Percentiles rank a stretch among this genome's conserved stretches.
phyloP scores from a whole-genome alignment of 2,888 invertebrate species.

The Eulithis testata region DNA sequence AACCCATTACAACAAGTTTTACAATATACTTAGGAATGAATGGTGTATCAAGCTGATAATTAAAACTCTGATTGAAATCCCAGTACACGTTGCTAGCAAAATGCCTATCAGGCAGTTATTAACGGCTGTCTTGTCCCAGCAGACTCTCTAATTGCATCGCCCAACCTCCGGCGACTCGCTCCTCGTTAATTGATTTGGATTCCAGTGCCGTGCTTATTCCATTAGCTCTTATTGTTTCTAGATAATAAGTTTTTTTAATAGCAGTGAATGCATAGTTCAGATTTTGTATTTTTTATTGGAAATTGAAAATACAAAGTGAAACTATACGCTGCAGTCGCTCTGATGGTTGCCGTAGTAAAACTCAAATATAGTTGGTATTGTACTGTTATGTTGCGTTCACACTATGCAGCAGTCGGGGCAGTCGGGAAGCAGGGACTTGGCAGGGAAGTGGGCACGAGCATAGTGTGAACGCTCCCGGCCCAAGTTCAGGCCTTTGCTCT shows the following conservation, averaged over 20 bases:
- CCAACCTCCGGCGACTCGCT: constrained; percentile 70
- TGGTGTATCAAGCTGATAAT: constrained; percentile 12
- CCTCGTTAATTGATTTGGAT: constrained; percentile 75
- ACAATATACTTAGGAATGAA: neutral
- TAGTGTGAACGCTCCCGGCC: too few relatives aligned
- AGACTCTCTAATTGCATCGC: constrained; percentile 68
- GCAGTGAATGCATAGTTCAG: neutral
- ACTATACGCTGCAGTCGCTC: too few relatives aligned
- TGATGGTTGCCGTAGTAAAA: too few relatives aligned
- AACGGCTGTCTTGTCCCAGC: constrained; percentile 44
- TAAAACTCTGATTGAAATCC: constrained; percentile 30
- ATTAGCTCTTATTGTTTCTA: constrained; percentile 48
- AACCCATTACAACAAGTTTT: too few relatives aligned
- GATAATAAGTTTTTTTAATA: constrained; percentile 43
- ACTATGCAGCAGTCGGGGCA: too few relatives aligned
- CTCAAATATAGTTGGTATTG: too few relatives aligned
- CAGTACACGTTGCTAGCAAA: constrained; percentile 42
- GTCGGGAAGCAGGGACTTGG: too few relatives aligned
- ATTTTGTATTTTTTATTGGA: too few relatives aligned
- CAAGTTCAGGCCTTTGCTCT: too few relatives aligned
- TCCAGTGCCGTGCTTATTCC: constrained; percentile 52
- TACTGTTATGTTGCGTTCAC: too few relatives aligned
- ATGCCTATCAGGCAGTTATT: constrained; percentile 32
- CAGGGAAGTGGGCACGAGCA: too few relatives aligned
- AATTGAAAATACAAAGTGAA: too few relatives aligned